Conservation (phyloP, 2,797 vertebrate genomes). For the Phalanger gymnotis region DNA sequence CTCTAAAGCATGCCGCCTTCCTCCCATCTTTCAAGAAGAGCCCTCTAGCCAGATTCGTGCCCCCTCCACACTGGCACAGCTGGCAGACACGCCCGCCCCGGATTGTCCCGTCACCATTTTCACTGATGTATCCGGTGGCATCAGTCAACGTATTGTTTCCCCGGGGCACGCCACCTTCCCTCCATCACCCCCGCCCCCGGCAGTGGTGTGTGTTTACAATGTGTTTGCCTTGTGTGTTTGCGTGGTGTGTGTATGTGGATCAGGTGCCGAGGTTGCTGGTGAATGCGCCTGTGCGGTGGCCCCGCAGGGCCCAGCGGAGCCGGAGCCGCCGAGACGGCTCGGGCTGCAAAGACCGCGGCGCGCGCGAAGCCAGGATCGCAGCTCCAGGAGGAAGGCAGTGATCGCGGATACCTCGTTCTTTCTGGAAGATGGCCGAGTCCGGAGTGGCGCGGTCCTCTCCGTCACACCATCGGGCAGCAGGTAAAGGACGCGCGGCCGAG, state of each 20-base stretch:
- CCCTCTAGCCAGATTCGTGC: not conserved
- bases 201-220: not conserved
- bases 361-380: slow-evolving; percentile 2
- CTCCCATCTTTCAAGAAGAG: not conserved
- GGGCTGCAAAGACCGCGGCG: not conserved
- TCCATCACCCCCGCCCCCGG: not conserved
- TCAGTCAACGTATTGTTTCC: not conserved
- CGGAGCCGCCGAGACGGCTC: not conserved
- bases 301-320: slow-evolving; percentile 39
- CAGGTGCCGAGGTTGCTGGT: slow-evolving; percentile 39
- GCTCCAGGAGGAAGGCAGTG: slow-evolving; percentile 10
- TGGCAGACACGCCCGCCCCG: not conserved
- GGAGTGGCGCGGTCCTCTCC: slow-evolving; percentile 70
- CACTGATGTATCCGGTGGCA: not conserved
- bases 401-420: not conserved
- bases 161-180: not conserved
- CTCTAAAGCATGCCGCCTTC: not conserved
- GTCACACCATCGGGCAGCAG: slow-evolving; percentile 69
- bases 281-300: slow-evolving; percentile 80
- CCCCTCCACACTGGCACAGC: not conserved
- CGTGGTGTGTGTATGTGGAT: slow-evolving; percentile 12
- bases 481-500: slow-evolving; percentile 57
- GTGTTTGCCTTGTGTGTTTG: slow-evolving; percentile 56
- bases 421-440: slow-evolving; percentile 76
- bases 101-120: not conserved